These are phyloP conservation scores for Ia io DNA, from an alignment of 2,113 vertebrate species.

Conservation along the genomic window DNA sequence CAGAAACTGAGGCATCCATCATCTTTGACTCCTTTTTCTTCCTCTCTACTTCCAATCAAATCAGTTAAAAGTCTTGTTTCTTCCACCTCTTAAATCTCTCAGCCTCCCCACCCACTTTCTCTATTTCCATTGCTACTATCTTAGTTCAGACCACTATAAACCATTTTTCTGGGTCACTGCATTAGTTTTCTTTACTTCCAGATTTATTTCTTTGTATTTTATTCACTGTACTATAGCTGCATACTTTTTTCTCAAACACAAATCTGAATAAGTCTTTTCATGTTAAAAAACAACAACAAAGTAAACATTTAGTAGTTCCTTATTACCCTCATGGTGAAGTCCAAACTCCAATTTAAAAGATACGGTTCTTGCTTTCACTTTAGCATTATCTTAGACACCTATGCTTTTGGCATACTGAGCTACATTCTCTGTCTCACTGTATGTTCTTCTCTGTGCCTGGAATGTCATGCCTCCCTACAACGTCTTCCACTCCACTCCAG, in stretches of 20 bases:
- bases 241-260: slow-evolving; percentile 1
- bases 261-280: background rate
- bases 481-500: background rate
- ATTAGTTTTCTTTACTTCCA: background rate
- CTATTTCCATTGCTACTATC: background rate
- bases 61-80: background rate
- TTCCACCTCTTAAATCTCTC: background rate
- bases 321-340: slow-evolving; percentile 20
- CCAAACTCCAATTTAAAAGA: background rate
- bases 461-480: background rate
- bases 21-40: background rate
- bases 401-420: background rate
- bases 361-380: background rate
- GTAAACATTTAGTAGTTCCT: background rate
- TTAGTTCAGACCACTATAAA: background rate
- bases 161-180: background rate
- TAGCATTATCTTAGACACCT: background rate
- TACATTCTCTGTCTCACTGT: background rate
- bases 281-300: background rate
- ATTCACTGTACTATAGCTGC: background rate
- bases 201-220: background rate
- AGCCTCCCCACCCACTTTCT: background rate
- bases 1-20: background rate
- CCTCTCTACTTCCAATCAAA: background rate
- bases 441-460: background rate